Evolutionary conservation across 1,140 invertebrate genomes (phyloP).

Genomic region (Apis florea): DNA sequence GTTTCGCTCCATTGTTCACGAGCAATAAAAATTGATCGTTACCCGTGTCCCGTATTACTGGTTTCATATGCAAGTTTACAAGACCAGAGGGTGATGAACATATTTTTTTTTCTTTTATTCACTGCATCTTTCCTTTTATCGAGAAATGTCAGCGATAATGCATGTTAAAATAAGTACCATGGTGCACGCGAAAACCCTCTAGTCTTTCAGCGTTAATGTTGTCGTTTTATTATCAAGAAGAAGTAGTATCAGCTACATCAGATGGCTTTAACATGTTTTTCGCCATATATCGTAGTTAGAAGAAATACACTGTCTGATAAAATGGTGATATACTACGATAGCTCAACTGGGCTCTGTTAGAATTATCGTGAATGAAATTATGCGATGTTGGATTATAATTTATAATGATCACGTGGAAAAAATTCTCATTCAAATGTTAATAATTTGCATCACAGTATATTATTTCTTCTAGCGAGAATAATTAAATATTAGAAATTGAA

Average conservation of each 20-base stretch:
- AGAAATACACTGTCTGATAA: slow-evolving; percentile 11
- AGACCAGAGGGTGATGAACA: not conserved
- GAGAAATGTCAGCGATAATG: not conserved
- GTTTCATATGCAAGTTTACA: slow-evolving; percentile 2
- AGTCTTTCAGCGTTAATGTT: not conserved
- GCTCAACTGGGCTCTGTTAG: not conserved
- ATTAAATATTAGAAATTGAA: not conserved
- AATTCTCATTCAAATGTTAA: not conserved
- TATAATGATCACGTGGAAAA: not conserved
- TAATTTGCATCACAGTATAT: not conserved
- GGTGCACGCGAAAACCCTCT: not conserved
- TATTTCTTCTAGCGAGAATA: not conserved
- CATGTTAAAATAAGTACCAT: not conserved
- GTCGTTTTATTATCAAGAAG: not conserved
- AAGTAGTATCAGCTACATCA: not conserved
- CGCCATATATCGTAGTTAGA: not conserved
- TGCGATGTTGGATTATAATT: slow-evolving; percentile 2
- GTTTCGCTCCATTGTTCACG: slow-evolving; percentile 43
- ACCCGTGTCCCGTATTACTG: not conserved
- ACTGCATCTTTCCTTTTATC: not conserved
- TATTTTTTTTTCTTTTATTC: not conserved
- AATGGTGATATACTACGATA: not conserved
- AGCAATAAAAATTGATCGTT: slow-evolving; percentile 48
- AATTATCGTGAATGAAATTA: not conserved
- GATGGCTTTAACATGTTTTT: not conserved